Conservation (phyloP, 2,113 vertebrate species). For the Pseudorectes ferrugineus region DNA sequence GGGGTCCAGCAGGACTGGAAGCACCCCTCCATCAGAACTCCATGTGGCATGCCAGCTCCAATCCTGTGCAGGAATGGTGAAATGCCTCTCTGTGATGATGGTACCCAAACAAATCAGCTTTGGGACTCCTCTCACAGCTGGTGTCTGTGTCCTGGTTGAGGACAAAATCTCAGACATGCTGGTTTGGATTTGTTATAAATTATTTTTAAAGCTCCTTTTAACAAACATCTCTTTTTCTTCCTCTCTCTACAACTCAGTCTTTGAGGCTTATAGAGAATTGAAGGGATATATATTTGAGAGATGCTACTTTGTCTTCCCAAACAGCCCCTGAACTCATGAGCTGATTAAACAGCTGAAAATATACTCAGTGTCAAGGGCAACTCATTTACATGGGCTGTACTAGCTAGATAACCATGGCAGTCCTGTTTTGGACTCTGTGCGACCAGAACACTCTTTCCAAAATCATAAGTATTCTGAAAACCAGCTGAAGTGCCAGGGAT, state of each 20-base stretch:
- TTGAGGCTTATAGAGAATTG: not conserved
- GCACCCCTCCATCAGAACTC: not conserved
- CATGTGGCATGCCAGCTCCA: not conserved
- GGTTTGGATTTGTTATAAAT: not conserved
- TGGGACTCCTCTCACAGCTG: not conserved
- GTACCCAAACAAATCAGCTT: not conserved
- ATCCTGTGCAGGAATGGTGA: fast-evolving
- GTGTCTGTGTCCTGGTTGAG: not conserved
- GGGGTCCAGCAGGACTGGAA: not conserved
- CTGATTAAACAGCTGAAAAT: slow-evolving; percentile 15
- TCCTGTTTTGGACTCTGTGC: not conserved
- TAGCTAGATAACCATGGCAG: not conserved
- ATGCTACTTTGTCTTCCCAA: not conserved
- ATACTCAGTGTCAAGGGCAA: not conserved
- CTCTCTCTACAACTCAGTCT: not conserved
- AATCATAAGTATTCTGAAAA: not conserved
- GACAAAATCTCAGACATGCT: not conserved
- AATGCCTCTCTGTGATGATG: not conserved
- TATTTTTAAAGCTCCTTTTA: not conserved
- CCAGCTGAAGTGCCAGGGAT: not conserved
- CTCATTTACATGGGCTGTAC: not conserved
- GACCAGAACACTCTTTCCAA: not conserved
- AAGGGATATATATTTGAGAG: not conserved
- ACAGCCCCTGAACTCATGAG: not conserved
- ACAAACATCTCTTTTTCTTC: not conserved